A percentile compares a stretch with the other conserved stretches of the same genome.
These are phyloP conservation scores for Pipra filicauda DNA, from an alignment of 2,113 vertebrate species.

Conservation along the genomic window DNA sequence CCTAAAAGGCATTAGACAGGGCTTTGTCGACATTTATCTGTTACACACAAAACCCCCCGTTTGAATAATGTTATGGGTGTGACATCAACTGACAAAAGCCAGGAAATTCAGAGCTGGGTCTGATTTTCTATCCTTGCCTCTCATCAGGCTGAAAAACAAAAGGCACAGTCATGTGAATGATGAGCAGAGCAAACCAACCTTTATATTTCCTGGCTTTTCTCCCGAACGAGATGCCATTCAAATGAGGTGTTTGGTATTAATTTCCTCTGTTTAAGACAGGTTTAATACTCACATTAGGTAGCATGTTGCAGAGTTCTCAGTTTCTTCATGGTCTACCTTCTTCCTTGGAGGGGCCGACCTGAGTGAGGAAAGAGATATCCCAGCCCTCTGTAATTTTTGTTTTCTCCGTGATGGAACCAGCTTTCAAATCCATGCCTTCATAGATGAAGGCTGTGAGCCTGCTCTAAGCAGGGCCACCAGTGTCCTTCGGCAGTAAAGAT, in stretches of 20 bases:
- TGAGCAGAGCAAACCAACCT: background rate
- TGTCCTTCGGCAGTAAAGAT: background rate
- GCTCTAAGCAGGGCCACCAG: background rate
- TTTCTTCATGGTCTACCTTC: background rate
- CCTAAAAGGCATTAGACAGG: slow-evolving; percentile 53
- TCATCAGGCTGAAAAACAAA: slow-evolving; percentile 26
- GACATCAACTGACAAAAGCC: slow-evolving; percentile 23
- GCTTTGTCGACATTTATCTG: slow-evolving; percentile 56
- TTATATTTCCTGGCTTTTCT: slow-evolving; percentile 37
- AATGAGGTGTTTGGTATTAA: background rate
- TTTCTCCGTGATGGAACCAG: background rate
- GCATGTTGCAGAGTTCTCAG: background rate
- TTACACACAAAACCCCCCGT: slow-evolving; percentile 5
- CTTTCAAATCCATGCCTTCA: background rate
- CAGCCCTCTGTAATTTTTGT: background rate
- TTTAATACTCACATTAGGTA: background rate
- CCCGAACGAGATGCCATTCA: background rate
- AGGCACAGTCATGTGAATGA: background rate
- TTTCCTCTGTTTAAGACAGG: slow-evolving; percentile 18
- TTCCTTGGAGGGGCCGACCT: fast-evolving
- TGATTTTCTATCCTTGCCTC: slow-evolving; percentile 11
- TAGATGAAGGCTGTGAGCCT: background rate
- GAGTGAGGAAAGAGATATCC: background rate
- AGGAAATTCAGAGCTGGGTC: slow-evolving; percentile 43
- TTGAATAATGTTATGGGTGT: slow-evolving; percentile 49